Percentiles rank a stretch among this genome's conserved stretches.
phyloP scores from a whole-genome alignment of 1,140 invertebrate genomes.

The Ceratina japonica region DNA sequence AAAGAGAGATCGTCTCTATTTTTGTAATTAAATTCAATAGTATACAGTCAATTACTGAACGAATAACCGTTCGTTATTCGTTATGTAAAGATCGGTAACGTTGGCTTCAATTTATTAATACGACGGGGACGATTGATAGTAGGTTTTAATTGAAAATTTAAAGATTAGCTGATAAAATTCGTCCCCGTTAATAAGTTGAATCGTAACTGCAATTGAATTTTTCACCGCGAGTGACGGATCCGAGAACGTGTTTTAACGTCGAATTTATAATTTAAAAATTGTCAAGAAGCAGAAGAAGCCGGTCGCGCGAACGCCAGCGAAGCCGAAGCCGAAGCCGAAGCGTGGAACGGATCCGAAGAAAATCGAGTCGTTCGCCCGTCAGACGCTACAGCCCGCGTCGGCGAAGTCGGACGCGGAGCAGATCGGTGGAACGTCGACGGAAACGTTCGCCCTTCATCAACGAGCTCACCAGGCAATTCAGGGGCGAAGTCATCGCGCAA shows the following conservation, averaged over 20 bases:
- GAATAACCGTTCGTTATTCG: too few species aligned
- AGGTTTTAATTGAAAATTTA: neutral
- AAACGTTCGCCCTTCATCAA: slow-evolving; percentile 77
- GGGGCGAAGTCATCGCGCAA: slow-evolving; percentile 60
- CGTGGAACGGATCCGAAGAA: slow-evolving; percentile 68
- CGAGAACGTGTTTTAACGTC: too few species aligned
- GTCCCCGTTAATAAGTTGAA: neutral
- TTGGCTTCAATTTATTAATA: too few species aligned
- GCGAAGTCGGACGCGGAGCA: slow-evolving; percentile 65
- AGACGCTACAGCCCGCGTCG: slow-evolving; percentile 68
- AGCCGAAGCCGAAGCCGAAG: slow-evolving; percentile 75
- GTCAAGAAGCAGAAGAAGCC: slow-evolving; percentile 68
- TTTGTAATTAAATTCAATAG: too few species aligned
- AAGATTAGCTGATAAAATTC: neutral
- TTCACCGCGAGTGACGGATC: too few species aligned
- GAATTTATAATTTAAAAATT: slow-evolving; percentile 67
- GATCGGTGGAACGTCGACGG: slow-evolving; percentile 70
- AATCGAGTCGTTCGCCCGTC: slow-evolving; percentile 67
- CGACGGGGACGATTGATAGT: too few species aligned
- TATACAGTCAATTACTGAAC: too few species aligned
- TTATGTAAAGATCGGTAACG: too few species aligned
- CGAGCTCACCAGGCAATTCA: slow-evolving; percentile 72
- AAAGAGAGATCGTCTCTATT: too few species aligned
- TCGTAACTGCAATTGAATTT: too few species aligned
- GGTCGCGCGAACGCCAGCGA: slow-evolving; percentile 71